Evolutionary conservation across 2,113 vertebrate species (phyloP).

Genomic region (Egretta garzetta): DNA sequence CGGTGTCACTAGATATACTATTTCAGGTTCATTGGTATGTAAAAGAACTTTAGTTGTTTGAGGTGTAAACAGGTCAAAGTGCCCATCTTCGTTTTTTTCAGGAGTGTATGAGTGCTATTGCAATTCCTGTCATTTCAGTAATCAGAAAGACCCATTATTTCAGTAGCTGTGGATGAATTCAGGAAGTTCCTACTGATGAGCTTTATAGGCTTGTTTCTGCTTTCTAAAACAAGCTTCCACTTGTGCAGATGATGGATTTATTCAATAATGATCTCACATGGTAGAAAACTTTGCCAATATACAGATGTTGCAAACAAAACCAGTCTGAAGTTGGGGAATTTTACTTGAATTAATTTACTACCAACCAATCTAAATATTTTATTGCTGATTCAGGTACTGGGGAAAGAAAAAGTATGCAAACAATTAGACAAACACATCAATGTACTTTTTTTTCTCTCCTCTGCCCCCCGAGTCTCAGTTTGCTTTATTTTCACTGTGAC

Average conservation of each 20-base stretch:
- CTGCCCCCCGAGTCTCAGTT: background rate
- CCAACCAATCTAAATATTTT: background rate
- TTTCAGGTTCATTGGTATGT: background rate
- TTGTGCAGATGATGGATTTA: background rate
- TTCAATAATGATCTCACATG: background rate
- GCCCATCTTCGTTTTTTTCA: background rate
- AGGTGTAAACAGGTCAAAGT: background rate
- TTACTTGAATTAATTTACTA: background rate
- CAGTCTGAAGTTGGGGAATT: background rate
- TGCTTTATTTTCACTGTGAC: background rate
- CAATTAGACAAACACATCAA: background rate
- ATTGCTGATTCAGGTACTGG: background rate
- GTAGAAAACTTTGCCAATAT: background rate
- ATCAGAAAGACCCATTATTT: background rate
- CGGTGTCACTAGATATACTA: background rate
- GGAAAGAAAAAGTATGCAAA: background rate
- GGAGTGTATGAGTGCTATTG: background rate
- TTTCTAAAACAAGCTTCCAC: slow-evolving; percentile 4
- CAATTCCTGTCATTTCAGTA: background rate
- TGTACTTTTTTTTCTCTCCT: background rate
- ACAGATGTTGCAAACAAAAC: background rate
- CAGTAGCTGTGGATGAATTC: background rate
- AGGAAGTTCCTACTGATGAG: background rate
- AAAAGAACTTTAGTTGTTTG: background rate
- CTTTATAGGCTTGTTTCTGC: background rate